Evolutionary conservation across 37 sponge, comb jelly and placozoan species (phyloP).

Genomic region (Hexactinellida sp.): DNA sequence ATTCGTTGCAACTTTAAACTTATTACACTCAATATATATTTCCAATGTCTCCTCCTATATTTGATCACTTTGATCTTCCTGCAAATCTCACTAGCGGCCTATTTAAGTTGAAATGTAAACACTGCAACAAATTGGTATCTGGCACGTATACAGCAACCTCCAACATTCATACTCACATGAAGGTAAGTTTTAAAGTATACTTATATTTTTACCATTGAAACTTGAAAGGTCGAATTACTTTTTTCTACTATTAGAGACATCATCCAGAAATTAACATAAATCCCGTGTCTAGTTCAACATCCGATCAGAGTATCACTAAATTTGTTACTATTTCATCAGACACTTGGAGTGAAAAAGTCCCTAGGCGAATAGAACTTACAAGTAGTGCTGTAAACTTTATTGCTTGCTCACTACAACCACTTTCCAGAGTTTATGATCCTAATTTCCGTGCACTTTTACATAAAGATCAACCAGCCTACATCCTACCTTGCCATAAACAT

Average conservation of each 20-base stretch:
- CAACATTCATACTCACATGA: not conserved
- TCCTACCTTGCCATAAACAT: not conserved
- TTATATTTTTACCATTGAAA: not conserved
- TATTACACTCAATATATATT: not conserved
- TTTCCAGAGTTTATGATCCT: not conserved
- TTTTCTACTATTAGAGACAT: not conserved
- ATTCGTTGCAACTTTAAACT: not conserved
- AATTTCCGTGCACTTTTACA: not conserved
- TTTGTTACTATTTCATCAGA: not conserved
- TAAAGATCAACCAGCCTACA: not conserved
- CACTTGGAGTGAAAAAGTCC: not conserved
- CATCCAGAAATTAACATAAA: not conserved
- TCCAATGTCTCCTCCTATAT: not conserved
- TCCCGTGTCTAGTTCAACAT: not conserved
- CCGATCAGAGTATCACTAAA: not conserved
- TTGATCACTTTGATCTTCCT: not conserved
- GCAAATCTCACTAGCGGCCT: not conserved
- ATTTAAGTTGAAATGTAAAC: not conserved
- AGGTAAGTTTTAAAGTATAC: not conserved
- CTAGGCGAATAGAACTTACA: not conserved
- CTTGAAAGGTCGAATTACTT: not conserved
- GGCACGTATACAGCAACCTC: not conserved
- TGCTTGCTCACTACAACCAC: not conserved
- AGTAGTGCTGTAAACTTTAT: not conserved
- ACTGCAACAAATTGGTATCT: not conserved